Base-by-base conservation (phyloP, 1,140 invertebrate species). In the Polypedilum vanderplanki region DNA sequence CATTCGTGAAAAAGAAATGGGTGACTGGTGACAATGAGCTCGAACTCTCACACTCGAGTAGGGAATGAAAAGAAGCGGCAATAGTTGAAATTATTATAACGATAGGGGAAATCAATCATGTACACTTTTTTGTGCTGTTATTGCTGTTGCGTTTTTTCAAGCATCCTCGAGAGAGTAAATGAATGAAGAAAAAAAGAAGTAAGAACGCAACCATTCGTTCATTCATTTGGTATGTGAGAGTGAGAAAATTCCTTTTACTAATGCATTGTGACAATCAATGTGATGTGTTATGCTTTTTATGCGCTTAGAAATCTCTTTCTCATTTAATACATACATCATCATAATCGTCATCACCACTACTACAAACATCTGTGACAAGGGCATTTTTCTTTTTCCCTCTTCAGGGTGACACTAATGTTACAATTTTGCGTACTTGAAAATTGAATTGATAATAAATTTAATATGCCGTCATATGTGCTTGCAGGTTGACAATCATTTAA, bases 31-130 rank as follows among this genome's bases (percentile, higher is more conserved):
- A 57, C 46, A 57, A 57, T 57, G 46, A 57, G 46, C n/a, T n/a
- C 24, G 5, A 33, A 33, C 24, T 33, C 24, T 33, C 24, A 33
- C 24, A 33, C 24, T 33, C 24, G 24, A 33, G 24, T 3, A 33
- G 24, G 46, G 46, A 57, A 57, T 57, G 46, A 57, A 57, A 33
- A 33, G 24, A 33, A 33, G 24, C 24, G 24, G 24, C 24, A 33
- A 33, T 33, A 33, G 24, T 33, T 33, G 24, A 33, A 33, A 33
- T 33, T 33, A 57, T 57, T 57, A 57, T 57, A 57, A 57, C 46
- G 46, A 57, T 57, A 57, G 46, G 46, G 46, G 46, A 57, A 57
- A 57, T 57, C 46, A 57, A 57, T 57, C 46, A 57, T 57, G 46
- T 57, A 57, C n/a, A n/a, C 12, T n/a, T 57, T 46, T n/a, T 57